Conservation (phyloP, 2,113 vertebrate species). For the Xenotilapia flavipinnis region DNA sequence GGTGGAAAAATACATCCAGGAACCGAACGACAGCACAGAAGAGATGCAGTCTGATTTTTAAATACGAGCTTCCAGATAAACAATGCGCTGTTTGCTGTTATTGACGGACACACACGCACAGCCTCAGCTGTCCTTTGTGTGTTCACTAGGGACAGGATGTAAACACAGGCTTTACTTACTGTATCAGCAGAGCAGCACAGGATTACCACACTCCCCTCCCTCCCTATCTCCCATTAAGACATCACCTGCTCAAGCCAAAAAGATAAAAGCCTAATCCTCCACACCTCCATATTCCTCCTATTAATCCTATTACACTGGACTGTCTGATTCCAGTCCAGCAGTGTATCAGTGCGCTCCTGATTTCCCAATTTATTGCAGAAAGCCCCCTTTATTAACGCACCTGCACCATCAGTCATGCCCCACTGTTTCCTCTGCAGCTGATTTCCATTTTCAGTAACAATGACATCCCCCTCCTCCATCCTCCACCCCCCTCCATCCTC, state of each 20-base stretch:
- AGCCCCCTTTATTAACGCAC: neutral
- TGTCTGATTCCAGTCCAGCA: neutral
- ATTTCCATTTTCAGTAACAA: slow-evolving; percentile 8
- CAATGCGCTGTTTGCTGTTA: neutral
- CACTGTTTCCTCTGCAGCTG: neutral
- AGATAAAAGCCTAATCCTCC: slow-evolving; percentile 11
- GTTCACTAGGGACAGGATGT: neutral
- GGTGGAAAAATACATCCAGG: slow-evolving; percentile 48
- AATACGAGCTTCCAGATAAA: neutral
- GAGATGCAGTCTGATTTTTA: neutral
- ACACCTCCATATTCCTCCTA: neutral
- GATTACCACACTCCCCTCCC: neutral
- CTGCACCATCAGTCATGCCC: neutral
- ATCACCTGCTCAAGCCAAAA: neutral
- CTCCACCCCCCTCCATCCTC: neutral
- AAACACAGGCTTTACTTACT: neutral
- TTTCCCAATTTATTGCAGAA: neutral
- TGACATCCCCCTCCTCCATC: neutral
- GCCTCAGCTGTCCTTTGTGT: neutral
- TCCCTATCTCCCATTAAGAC: neutral
- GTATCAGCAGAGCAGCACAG: neutral
- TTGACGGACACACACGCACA: neutral
- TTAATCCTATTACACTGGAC: slow-evolving; percentile 4
- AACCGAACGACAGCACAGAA: neutral
- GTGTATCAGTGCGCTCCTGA: neutral